A percentile compares a stretch with the other conserved stretches of the same genome.
Evolutionary conservation across 2,797 vertebrate species (phyloP).

Genomic region (Chiloscyllium punctatum): DNA sequence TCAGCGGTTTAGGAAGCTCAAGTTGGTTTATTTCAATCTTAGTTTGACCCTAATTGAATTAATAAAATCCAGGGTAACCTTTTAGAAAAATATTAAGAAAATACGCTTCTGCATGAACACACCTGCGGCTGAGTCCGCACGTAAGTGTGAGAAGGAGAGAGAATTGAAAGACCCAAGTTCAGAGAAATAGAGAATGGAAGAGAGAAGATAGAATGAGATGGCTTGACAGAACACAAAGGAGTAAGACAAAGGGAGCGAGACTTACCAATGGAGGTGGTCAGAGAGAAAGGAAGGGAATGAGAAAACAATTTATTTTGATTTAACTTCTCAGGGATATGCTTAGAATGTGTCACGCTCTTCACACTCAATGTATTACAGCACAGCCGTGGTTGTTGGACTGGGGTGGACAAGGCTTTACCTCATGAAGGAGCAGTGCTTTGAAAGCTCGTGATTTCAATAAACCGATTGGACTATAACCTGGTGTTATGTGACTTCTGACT

Average conservation of each 20-base stretch:
- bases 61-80: neutral
- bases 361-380: neutral
- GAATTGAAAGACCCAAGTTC: neutral
- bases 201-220: neutral
- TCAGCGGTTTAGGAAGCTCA: neutral
- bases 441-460: too few relatives aligned
- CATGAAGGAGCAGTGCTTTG: too few relatives aligned
- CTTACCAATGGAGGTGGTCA: neutral
- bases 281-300: neutral
- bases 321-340: neutral
- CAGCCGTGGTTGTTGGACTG: neutral
- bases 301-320: neutral
- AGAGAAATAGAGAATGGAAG: neutral
- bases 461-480: too few relatives aligned
- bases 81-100: neutral
- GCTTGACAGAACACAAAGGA: neutral
- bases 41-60: slow-evolving; percentile 24
- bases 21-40: neutral
- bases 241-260: neutral
- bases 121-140: neutral
- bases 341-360: neutral
- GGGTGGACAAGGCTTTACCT: too few relatives aligned
- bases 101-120: neutral
- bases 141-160: neutral
- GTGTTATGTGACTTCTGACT: too few relatives aligned